Conservation (phyloP, 2,113 vertebrate species). For the Hoplias malabaricus region DNA sequence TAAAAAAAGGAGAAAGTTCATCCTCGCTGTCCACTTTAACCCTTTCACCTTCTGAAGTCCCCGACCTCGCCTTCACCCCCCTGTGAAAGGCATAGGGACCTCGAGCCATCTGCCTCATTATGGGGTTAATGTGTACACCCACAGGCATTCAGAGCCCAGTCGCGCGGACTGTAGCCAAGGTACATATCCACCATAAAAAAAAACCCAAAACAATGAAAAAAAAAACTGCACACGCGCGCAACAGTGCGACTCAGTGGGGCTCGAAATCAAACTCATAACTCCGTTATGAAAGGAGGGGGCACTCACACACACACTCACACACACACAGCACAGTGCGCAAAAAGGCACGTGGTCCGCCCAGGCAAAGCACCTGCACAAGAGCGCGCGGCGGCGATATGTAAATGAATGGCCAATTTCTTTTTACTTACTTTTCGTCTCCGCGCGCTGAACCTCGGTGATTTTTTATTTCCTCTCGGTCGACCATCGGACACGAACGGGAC, state of each 20-base stretch:
- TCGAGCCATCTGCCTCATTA: constrained; percentile 50
- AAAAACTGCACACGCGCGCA: constrained; percentile 36
- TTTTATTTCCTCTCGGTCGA: constrained; percentile 18
- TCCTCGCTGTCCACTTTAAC: constrained; percentile 53
- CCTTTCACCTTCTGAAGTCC: constrained; percentile 61
- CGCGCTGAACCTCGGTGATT: constrained; percentile 25
- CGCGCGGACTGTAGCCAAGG: constrained; percentile 48
- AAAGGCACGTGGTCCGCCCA: constrained; percentile 73
- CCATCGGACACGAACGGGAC: constrained; percentile 1
- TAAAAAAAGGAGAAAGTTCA: constrained; percentile 63
- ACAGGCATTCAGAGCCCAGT: constrained; percentile 39
- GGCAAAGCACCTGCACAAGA: constrained; percentile 72
- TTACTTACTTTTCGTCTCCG: constrained; percentile 67
- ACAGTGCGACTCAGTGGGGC: constrained; percentile 27
- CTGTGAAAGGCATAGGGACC: constrained; percentile 46
- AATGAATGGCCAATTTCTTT: constrained; percentile 60
- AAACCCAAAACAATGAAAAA: too few species aligned
- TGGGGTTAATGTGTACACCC: constrained; percentile 51
- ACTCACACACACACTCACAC: constrained; percentile 26
- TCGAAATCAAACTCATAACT: constrained; percentile 56
- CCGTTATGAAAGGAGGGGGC: constrained; percentile 46
- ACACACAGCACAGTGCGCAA: constrained; percentile 39
- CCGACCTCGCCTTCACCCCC: constrained; percentile 67
- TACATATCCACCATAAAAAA: constrained; percentile 51
- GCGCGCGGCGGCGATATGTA: constrained; percentile 55